phyloP scores from a whole-genome alignment of 2,888 invertebrate genomes.

The Conomelus anceps region DNA sequence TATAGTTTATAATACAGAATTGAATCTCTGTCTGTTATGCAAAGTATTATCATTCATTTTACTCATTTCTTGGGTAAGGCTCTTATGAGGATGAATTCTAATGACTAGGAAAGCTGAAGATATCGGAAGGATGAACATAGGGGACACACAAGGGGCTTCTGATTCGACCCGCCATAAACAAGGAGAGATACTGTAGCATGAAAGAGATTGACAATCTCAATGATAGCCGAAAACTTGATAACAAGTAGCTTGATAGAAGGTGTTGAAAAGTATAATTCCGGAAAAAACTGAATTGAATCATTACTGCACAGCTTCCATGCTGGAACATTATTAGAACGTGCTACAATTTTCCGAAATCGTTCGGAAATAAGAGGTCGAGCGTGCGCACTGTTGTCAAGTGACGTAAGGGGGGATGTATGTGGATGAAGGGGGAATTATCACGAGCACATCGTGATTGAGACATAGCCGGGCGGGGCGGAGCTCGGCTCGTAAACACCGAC shows the following conservation, averaged over 20 bases:
- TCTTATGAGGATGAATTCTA: no score
- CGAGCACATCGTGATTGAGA: conserved; percentile 10
- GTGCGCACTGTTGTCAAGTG: neutral
- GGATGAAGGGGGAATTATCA: neutral
- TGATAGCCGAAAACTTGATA: neutral
- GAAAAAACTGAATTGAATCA: neutral
- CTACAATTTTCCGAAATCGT: neutral
- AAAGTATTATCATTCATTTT: no score
- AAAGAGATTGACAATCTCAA: neutral
- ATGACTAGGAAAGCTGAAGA: no score
- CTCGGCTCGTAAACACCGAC: conserved; percentile 4
- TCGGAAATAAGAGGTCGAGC: neutral
- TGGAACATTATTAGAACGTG: neutral
- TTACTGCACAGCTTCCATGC: neutral
- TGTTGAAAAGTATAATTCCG: neutral
- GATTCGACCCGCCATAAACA: neutral
- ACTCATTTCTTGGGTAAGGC: no score
- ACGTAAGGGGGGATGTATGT: neutral
- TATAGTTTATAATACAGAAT: no score
- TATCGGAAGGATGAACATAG: no score
- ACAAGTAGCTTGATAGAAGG: neutral
- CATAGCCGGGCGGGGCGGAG: neutral
- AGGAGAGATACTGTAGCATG: no score
- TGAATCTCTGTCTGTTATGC: no score
- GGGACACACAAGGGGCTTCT: neutral